Percentiles rank a stretch among this genome's conserved stretches.
phyloP scores from a whole-genome alignment of 2,113 vertebrate species.

The Falcunculus frontatus region DNA sequence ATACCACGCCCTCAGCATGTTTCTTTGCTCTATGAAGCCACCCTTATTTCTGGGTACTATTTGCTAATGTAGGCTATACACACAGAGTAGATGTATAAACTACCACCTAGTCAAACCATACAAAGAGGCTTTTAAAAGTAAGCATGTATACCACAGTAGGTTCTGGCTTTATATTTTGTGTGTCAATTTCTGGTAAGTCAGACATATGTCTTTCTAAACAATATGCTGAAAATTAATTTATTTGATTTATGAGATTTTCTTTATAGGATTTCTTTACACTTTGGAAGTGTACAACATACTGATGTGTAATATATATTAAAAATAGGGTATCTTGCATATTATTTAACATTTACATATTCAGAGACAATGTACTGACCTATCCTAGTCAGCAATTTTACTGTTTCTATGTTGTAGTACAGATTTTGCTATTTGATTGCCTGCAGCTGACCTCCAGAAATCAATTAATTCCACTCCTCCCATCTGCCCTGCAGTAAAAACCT shows the following conservation, averaged over 20 bases:
- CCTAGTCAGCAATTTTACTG: neutral
- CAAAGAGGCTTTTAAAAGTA: neutral
- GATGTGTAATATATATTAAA: neutral
- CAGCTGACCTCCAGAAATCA: neutral
- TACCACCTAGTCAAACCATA: neutral
- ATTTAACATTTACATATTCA: neutral
- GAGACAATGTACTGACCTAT: neutral
- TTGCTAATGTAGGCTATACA: neutral
- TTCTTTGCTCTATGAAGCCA: neutral
- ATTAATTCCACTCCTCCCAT: neutral
- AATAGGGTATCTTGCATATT: neutral
- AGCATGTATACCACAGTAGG: neutral
- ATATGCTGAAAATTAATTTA: neutral
- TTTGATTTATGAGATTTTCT: neutral
- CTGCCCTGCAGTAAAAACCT: neutral
- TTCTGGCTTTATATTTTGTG: neutral
- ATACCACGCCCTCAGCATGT: neutral
- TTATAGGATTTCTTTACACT: neutral
- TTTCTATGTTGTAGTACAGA: neutral
- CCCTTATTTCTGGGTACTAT: neutral
- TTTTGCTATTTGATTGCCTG: neutral
- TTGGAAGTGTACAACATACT: neutral
- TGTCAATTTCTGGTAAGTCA: neutral
- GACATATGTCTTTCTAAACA: neutral
- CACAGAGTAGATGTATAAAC: neutral